Evolutionary conservation across 2,888 invertebrate genomes (phyloP).

Genomic region (Neelides folsomi): DNA sequence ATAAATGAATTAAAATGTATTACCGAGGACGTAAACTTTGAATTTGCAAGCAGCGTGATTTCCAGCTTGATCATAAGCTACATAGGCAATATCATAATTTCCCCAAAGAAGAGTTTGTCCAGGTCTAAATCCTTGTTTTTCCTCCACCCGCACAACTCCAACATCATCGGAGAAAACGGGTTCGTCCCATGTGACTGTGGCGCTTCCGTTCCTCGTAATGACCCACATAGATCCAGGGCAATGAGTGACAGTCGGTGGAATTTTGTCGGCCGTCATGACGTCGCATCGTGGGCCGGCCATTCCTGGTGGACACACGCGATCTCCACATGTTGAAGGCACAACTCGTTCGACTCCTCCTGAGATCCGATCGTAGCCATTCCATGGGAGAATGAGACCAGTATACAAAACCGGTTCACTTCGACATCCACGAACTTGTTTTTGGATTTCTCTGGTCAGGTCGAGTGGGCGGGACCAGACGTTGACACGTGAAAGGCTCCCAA

Average conservation of each 20-base stretch:
- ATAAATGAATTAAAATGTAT: no score
- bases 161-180: constrained; percentile 83
- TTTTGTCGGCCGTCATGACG: constrained; percentile 68
- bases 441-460: constrained; percentile 81
- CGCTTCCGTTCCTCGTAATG: constrained; percentile 79
- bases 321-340: constrained; percentile 83
- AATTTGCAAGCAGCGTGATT: constrained; percentile 84
- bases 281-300: constrained; percentile 75
- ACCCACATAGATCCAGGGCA: constrained; percentile 92
- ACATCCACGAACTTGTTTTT: constrained; percentile 80
- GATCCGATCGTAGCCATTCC: constrained; percentile 85
- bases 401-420: constrained; percentile 82
- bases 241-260: constrained; percentile 71
- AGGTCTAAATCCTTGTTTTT: constrained; percentile 71
- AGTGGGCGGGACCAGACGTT: constrained; percentile 87
- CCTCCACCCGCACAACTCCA: constrained; percentile 61
- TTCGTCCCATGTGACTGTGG: constrained; percentile 81
- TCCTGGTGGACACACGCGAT: constrained; percentile 73
- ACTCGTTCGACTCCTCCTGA: constrained; percentile 78
- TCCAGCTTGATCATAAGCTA: constrained; percentile 83
- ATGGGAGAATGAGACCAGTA: constrained; percentile 69
- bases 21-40: constrained; percentile 75
- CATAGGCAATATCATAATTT: constrained; percentile 79
- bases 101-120: constrained; percentile 83
- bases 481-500: constrained; percentile 84